Conservation (phyloP, 2,113 vertebrate species). For the Erythrocercus mccallii region DNA sequence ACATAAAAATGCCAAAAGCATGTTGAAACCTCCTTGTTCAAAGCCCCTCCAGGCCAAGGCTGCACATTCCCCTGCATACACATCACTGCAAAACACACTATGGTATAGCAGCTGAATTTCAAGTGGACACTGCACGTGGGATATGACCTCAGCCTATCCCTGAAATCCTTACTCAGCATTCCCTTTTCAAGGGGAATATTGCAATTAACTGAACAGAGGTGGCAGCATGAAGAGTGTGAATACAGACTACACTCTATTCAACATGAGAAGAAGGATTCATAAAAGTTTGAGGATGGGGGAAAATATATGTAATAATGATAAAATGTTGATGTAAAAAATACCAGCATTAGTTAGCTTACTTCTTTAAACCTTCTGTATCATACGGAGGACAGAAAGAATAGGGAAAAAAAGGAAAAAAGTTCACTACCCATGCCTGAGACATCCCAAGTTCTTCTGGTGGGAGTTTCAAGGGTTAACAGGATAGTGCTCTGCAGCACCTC, state of each 20-base stretch:
- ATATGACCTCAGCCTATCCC: neutral
- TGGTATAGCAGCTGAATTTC: neutral
- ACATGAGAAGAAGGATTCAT: neutral
- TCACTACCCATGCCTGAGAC: neutral
- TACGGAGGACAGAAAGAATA: neutral
- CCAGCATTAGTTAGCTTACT: neutral
- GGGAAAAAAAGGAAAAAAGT: accelerated
- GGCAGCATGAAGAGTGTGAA: neutral
- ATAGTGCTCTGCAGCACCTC: neutral
- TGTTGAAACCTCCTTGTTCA: neutral
- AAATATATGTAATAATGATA: neutral
- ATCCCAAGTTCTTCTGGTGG: neutral
- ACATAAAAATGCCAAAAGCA: neutral
- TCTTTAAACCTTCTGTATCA: neutral
- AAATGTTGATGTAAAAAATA: neutral
- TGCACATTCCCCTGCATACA: neutral
- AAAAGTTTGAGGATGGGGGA: neutral
- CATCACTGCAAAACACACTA: neutral
- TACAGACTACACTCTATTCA: neutral
- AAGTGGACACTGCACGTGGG: neutral
- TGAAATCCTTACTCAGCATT: neutral
- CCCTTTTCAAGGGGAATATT: neutral
- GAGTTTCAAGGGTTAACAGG: neutral
- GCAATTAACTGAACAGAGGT: neutral
- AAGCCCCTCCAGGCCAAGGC: neutral